Conservation (phyloP, 2,888 invertebrate species). For the Tenthredo distinguenda region DNA sequence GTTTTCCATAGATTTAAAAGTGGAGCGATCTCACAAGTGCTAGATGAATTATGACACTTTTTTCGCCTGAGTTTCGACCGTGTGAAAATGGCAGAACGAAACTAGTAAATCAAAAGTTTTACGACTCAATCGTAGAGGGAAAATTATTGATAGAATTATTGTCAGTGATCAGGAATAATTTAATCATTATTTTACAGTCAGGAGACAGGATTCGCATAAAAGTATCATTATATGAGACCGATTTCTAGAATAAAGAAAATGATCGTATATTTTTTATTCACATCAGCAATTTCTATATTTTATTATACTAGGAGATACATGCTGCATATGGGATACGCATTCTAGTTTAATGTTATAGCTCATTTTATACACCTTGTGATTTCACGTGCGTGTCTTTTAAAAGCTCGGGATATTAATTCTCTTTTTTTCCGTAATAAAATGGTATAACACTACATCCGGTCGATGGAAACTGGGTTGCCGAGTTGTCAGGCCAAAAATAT, state of each 20-base stretch:
- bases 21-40: neutral
- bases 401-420: neutral
- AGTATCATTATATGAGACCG: neutral
- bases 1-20: slow-evolving; percentile 36
- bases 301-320: neutral
- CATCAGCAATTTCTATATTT: neutral
- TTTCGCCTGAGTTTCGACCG: neutral
- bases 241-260: neutral
- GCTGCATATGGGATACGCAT: neutral
- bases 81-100: neutral
- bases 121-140: neutral
- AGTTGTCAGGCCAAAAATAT: slow-evolving; percentile 68
- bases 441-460: slow-evolving; percentile 58
- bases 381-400: neutral
- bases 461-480: slow-evolving; percentile 59
- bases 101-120: neutral
- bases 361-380: neutral
- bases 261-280: neutral
- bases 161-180: neutral
- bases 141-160: slow-evolving; percentile 23
- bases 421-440: slow-evolving; percentile 51
- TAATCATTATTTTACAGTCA: neutral
- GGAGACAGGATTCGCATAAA: neutral
- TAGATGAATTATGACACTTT: slow-evolving; percentile 16
- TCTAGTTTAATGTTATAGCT: neutral